These are phyloP conservation scores for Cosmorhoe ocellata DNA, from an alignment of 2,888 invertebrate species.

Conservation along the genomic window DNA sequence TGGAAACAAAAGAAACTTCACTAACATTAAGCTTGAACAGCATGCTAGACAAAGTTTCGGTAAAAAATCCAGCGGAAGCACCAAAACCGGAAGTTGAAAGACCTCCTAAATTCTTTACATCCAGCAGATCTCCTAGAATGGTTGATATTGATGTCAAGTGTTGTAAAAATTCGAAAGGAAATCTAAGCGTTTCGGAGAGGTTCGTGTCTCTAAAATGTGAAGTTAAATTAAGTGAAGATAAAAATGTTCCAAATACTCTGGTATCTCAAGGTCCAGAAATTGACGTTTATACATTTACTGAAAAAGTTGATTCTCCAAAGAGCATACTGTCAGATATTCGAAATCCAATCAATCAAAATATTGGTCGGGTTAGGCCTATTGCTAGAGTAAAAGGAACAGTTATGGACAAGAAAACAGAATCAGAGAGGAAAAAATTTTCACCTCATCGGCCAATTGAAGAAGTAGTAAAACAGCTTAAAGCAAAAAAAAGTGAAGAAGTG, in stretches of 20 bases:
- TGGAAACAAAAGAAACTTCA: conserved; percentile 31
- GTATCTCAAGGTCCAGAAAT: conserved; percentile 72
- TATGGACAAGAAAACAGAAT: conserved; percentile 70
- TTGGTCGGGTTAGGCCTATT: conserved; percentile 74
- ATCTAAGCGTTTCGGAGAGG: conserved; percentile 70
- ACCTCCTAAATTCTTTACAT: conserved; percentile 76
- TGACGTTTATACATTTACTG: conserved; percentile 76
- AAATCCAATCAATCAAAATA: conserved; percentile 64
- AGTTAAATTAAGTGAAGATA: conserved; percentile 66
- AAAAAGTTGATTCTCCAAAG: conserved; percentile 77
- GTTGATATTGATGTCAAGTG: conserved; percentile 77
- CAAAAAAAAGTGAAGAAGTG: conserved; percentile 68
- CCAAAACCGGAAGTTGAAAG: conserved; percentile 68
- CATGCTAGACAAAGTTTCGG: conserved; percentile 34
- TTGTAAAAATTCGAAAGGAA: conserved; percentile 75
- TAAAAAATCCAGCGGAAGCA: conserved; percentile 46
- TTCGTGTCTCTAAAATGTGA: conserved; percentile 71
- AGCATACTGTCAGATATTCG: conserved; percentile 73
- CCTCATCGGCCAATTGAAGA: conserved; percentile 76
- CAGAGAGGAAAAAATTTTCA: conserved; percentile 74
- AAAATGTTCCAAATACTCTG: conserved; percentile 55
- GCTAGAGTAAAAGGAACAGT: conserved; percentile 78
- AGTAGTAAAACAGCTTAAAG: conserved; percentile 74
- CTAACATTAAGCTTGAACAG: conserved; percentile 19
- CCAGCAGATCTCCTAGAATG: conserved; percentile 66